Base-by-base conservation (phyloP, 2,797 vertebrate species). In the Adrianichthys oophorus region DNA sequence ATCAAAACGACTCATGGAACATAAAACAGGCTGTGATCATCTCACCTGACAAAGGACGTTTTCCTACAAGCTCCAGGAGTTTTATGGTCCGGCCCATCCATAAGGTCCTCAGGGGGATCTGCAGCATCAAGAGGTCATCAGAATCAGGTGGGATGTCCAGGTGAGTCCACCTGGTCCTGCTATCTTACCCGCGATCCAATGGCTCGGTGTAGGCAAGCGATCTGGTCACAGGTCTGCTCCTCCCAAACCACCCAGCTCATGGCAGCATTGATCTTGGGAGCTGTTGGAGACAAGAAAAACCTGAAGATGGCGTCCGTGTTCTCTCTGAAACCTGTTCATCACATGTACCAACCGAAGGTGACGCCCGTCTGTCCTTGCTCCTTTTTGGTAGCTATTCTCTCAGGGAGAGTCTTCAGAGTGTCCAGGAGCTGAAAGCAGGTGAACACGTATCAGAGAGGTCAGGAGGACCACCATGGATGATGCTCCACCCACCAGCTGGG, bases 211-310 rank as follows among this genome's bases (percentile, higher is more conserved):
- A 96, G 86, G 0, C 91, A 85, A 43, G 90, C 64, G 16, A 99
- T 88, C 13, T 96, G 87, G 4, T 93, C 89, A 76, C 94, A 90
- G 0, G 93, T 95, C 61, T 97, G 95, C 18, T 96, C 94, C 68
- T 98, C 95, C 97, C 97, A 98, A 10, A 89, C 83, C 62, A 99
- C 19, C 88, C 93, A 98, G 65, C 95, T 94, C 90, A 92, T 90
- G 0, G 73, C 80, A 10, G 59, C 0, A 19, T 64, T 90, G 59
- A 97, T 90, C 84, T 99, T 99, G 4, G 96, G 95, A 43, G 97
- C 96, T 99, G 47, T 65, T 21, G 15, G 19, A 55, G 2, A 5
- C 23, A 67, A 49, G 8, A 0, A 12, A 56, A 6, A 16, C 32
- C 5, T 26, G 32, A n/a, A 4, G 3, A 48, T 51, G 4, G 40